A percentile compares a stretch with the other conserved stretches of the same genome.
Evolutionary conservation across 2,113 vertebrate genomes (phyloP).

Genomic region (Peromyscus maniculatus): DNA sequence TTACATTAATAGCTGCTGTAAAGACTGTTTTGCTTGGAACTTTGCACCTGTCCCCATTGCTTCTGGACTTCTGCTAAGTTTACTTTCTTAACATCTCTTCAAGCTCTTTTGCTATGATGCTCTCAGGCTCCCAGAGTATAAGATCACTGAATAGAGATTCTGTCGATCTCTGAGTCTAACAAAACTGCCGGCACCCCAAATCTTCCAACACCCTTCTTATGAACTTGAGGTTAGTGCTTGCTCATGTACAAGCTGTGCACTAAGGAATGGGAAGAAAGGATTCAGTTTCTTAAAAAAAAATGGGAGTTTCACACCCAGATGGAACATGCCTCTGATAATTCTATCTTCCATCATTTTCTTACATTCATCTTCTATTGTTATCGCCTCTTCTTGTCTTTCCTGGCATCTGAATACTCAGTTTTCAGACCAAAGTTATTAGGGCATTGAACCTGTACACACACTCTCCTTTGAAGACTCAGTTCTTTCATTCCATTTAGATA

Average conservation of each 20-base stretch:
- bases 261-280: neutral
- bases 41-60: neutral
- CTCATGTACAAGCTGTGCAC: neutral
- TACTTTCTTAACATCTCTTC: neutral
- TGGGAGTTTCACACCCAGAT: neutral
- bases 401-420: neutral
- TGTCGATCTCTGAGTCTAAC: neutral
- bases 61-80: neutral
- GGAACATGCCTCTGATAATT: neutral
- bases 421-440: too few relatives aligned
- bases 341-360: neutral
- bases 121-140: neutral
- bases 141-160: neutral
- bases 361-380: neutral
- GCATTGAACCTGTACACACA: neutral
- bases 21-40: neutral
- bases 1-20: neutral
- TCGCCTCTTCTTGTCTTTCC: neutral
- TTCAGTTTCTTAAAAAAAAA: neutral
- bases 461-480: neutral
- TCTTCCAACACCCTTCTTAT: neutral
- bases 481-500: neutral
- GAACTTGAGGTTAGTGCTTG: neutral
- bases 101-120: neutral
- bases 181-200: neutral